These are phyloP conservation scores for Heliothis virescens DNA, from an alignment of 1,140 invertebrate genomes.

Conservation along the genomic window DNA sequence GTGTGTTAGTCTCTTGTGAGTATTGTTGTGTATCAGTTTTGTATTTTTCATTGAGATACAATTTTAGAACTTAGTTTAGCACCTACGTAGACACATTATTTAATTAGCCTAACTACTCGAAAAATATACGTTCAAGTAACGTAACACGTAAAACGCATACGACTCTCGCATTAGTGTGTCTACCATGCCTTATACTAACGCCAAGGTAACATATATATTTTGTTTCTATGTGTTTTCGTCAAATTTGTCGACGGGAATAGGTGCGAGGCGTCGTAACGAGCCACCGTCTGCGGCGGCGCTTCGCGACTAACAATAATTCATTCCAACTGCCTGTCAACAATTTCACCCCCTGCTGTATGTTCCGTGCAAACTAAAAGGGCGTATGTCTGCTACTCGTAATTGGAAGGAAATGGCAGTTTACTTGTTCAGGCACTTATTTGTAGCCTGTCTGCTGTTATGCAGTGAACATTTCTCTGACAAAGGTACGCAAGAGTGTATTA, in stretches of 20 bases:
- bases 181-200: background rate
- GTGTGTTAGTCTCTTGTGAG: too few relatives aligned
- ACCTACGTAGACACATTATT: too few relatives aligned
- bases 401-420: conserved; percentile 9
- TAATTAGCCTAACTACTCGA: too few relatives aligned
- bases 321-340: conserved; percentile 56
- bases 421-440: background rate
- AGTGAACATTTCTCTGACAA: too few relatives aligned
- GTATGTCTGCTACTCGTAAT: conserved; percentile 8
- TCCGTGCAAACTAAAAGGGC: conserved; percentile 10
- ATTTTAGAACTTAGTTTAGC: too few relatives aligned
- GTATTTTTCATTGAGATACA: too few relatives aligned
- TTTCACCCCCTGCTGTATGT: conserved; percentile 45
- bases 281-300: conserved; percentile 38
- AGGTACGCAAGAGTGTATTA: too few relatives aligned
- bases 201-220: conserved; percentile 38
- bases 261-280: conserved; percentile 51
- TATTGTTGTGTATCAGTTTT: too few relatives aligned
- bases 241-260: conserved; percentile 56
- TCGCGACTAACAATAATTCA: conserved; percentile 60
- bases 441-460: conserved; percentile 23
- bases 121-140: background rate
- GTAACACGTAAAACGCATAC: background rate
- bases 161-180: background rate
- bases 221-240: conserved; percentile 42